phyloP scores from a whole-genome alignment of 2,113 vertebrate genomes.

The Muntiacus reevesi region DNA sequence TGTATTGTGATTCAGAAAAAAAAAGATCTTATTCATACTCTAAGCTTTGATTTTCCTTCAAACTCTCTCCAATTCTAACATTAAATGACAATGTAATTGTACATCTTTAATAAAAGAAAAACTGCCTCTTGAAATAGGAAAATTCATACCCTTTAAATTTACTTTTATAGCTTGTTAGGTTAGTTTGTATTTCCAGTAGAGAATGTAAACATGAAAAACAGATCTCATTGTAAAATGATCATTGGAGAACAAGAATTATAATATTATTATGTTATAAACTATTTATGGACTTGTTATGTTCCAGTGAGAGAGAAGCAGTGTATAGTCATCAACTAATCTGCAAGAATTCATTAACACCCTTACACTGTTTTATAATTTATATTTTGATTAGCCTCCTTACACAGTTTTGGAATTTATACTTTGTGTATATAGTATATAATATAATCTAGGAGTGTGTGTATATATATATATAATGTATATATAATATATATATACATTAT shows the following conservation, averaged over 20 bases:
- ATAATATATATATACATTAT: background rate
- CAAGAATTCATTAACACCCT: background rate
- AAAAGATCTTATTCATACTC: background rate
- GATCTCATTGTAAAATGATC: background rate
- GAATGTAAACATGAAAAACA: background rate
- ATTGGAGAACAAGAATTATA: background rate
- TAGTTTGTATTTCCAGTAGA: background rate
- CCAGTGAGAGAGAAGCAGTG: background rate
- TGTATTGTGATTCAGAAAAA: background rate
- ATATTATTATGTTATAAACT: background rate
- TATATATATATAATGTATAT: background rate
- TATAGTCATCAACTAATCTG: background rate
- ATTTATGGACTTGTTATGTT: background rate
- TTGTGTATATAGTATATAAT: background rate
- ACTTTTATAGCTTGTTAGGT: background rate
- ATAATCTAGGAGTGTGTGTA: background rate
- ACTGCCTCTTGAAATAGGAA: background rate
- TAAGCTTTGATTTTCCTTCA: background rate
- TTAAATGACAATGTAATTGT: background rate
- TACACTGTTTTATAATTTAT: background rate
- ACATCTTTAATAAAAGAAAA: background rate
- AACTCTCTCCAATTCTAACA: background rate
- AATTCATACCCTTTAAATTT: background rate
- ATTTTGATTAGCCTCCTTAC: background rate
- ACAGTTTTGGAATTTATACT: background rate